Evolutionary conservation across 2,888 invertebrate genomes (phyloP).

Genomic region (Homarus gammarus): DNA sequence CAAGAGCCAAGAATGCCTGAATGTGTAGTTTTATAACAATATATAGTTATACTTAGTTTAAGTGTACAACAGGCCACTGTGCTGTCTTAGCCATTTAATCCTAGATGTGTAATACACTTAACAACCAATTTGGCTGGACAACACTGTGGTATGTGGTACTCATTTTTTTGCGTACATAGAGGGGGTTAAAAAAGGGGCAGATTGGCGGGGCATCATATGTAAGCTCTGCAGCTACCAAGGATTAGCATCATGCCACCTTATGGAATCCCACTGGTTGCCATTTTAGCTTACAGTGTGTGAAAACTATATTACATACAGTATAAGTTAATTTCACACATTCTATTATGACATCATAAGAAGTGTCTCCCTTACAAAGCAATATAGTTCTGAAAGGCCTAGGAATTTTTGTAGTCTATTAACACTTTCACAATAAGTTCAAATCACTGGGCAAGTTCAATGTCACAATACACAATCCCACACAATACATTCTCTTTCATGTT

Average conservation of each 20-base stretch:
- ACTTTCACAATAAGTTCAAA: conserved; percentile 47
- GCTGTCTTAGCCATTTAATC: conserved; percentile 42
- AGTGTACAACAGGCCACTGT: conserved; percentile 64
- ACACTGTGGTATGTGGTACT: conserved; percentile 55
- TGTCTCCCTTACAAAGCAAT: conserved; percentile 53
- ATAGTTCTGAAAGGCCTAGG: conserved; percentile 37
- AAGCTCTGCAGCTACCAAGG: conserved; percentile 59
- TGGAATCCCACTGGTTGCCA: conserved; percentile 51
- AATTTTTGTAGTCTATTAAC: conserved; percentile 50
- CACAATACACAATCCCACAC: conserved; percentile 66
- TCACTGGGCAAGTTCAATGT: conserved; percentile 60
- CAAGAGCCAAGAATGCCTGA: conserved; percentile 59
- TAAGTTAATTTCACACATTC: conserved; percentile 60
- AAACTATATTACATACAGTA: conserved; percentile 40
- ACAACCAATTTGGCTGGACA: conserved; percentile 44
- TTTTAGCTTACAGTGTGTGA: conserved; percentile 49
- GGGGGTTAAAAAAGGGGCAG: conserved; percentile 39
- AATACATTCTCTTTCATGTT: conserved; percentile 50
- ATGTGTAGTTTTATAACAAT: conserved; percentile 44
- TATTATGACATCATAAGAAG: conserved; percentile 46
- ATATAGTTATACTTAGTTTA: conserved; percentile 46
- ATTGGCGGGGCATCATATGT: conserved; percentile 48
- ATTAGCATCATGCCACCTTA: conserved; percentile 39
- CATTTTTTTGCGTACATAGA: conserved; percentile 38
- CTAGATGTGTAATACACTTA: conserved; percentile 49